Percentiles rank a stretch among this genome's conserved stretches.
These are phyloP conservation scores for Oryzias melastigma DNA, from an alignment of 2,113 vertebrate species.

Conservation along the genomic window DNA sequence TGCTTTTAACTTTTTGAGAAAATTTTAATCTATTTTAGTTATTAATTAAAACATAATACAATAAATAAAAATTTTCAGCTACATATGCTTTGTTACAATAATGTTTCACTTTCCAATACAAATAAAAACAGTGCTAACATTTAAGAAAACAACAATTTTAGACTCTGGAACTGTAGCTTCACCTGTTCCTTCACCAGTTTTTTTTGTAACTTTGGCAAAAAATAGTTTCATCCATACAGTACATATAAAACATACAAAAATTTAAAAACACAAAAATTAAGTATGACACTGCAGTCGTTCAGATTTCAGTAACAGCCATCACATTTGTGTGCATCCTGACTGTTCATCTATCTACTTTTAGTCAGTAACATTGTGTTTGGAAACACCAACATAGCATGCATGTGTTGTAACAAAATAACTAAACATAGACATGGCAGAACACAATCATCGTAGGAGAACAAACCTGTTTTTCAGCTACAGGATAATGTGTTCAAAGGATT, in stretches of 20 bases:
- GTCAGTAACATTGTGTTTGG: no score
- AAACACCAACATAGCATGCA: no score
- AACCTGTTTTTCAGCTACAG: no score
- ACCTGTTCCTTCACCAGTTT: constrained; percentile 16
- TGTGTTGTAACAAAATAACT: no score
- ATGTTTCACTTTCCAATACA: constrained; percentile 13
- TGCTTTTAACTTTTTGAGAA: background rate
- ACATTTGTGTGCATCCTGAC: constrained; percentile 32
- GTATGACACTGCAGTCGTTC: background rate
- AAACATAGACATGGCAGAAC: no score
- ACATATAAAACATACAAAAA: background rate
- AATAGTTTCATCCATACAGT: constrained; percentile 10
- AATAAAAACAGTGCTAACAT: constrained; percentile 42
- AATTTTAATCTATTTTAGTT: constrained; percentile 19
- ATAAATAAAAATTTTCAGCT: background rate
- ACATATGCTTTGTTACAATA: constrained; percentile 2
- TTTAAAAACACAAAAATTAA: background rate
- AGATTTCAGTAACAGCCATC: constrained; percentile 19
- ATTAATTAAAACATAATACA: constrained; percentile 12
- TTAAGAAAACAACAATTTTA: constrained; percentile 13
- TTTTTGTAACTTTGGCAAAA: constrained; percentile 31
- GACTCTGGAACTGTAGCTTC: constrained; percentile 8
- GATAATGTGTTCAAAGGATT: no score
- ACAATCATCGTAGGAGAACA: no score
- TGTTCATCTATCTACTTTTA: background rate